Evolutionary conservation across 2,888 invertebrate species (phyloP).

Genomic region (Gymnocheta viridis): DNA sequence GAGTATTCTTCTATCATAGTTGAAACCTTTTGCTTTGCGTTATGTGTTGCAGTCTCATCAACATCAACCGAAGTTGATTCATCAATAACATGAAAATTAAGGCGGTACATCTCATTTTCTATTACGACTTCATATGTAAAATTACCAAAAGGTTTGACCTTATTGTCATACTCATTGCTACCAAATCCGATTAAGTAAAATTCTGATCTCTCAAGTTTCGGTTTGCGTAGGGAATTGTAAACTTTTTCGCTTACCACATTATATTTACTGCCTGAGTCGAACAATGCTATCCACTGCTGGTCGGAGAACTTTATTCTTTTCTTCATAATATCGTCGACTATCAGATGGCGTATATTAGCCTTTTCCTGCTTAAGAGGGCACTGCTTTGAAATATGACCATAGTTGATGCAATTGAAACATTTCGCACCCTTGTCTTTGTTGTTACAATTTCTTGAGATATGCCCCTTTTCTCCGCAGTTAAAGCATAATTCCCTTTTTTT

Average conservation of each 20-base stretch:
- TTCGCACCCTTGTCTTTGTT: slow-evolving; percentile 52
- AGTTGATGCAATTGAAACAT: slow-evolving; percentile 48
- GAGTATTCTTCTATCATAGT: no score
- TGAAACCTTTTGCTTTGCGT: no score
- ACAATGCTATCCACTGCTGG: slow-evolving; percentile 15
- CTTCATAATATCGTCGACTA: slow-evolving; percentile 41
- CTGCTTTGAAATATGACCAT: slow-evolving; percentile 43
- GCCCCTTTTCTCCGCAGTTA: slow-evolving; percentile 58
- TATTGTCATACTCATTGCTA: no score
- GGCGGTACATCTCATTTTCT: no score
- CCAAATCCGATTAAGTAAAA: no score
- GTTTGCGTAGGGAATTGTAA: slow-evolving; percentile 21
- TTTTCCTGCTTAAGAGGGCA: slow-evolving; percentile 33
- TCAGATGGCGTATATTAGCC: slow-evolving; percentile 25
- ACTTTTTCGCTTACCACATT: slow-evolving; percentile 53
- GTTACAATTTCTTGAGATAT: slow-evolving; percentile 28
- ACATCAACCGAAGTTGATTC: no score
- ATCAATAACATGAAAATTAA: no score
- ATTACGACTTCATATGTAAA: no score
- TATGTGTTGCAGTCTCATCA: no score
- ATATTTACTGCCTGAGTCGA: slow-evolving; percentile 60
- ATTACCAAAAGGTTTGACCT: no score
- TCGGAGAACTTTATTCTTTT: slow-evolving; percentile 27
- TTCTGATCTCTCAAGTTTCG: no score
- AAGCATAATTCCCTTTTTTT: slow-evolving; percentile 33